A percentile compares a stretch with the other conserved stretches of the same genome.
phyloP scores from a whole-genome alignment of 2,888 invertebrate genomes.

The Coremacera marginata region DNA sequence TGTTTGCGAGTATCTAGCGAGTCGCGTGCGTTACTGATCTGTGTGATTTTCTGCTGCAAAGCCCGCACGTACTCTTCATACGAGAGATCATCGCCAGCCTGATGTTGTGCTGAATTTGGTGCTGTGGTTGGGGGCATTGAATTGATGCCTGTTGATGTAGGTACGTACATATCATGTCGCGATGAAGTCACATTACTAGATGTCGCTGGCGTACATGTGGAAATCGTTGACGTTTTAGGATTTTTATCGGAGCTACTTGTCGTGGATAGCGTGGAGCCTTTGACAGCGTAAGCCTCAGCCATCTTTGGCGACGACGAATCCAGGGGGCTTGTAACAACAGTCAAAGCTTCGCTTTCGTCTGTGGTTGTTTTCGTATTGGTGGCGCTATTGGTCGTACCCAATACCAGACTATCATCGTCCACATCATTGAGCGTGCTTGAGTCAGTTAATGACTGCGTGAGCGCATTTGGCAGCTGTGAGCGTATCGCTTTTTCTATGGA shows the following conservation, averaged over 20 bases:
- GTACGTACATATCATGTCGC: constrained; percentile 52
- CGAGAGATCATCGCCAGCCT: constrained; percentile 64
- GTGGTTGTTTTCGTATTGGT: constrained; percentile 70
- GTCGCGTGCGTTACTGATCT: constrained; percentile 79
- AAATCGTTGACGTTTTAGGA: constrained; percentile 62
- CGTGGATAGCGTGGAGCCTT: constrained; percentile 54
- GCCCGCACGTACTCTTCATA: constrained; percentile 77
- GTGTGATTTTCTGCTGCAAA: constrained; percentile 76
- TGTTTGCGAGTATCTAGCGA: constrained; percentile 76
- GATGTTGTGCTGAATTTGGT: constrained; percentile 24
- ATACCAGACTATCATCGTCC: constrained; percentile 74
- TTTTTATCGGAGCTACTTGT: constrained; percentile 66
- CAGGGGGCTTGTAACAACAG: constrained; percentile 72
- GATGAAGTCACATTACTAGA: constrained; percentile 51
- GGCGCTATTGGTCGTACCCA: constrained; percentile 63
- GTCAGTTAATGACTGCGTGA: constrained; percentile 60
- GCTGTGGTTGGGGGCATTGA: constrained; percentile 31
- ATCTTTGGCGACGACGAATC: constrained; percentile 64
- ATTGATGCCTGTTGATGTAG: constrained; percentile 28
- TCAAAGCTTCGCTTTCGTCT: constrained; percentile 74
- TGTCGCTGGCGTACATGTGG: constrained; percentile 53
- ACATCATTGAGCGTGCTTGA: constrained; percentile 67
- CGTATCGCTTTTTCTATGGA: not conserved
- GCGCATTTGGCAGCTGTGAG: not conserved
- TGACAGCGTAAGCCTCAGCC: constrained; percentile 53